phyloP scores from a whole-genome alignment of 1,140 invertebrate genomes.

The Magallana ariakensis region DNA sequence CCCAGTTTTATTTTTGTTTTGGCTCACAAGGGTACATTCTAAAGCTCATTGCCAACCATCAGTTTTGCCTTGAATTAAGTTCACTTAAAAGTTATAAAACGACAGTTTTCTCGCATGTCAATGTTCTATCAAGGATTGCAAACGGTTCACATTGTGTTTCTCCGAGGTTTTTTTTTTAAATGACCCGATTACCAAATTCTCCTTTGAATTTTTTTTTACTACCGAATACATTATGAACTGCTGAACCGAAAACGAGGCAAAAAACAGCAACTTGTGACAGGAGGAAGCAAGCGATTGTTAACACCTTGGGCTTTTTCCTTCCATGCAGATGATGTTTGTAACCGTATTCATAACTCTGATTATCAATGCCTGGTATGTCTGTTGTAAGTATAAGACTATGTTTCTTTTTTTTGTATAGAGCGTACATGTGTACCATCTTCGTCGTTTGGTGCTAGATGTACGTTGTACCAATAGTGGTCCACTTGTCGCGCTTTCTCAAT shows the following conservation, averaged over 20 bases:
- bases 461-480: no score
- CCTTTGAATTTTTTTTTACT: slow-evolving; percentile 32
- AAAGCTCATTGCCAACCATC: not conserved
- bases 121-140: not conserved
- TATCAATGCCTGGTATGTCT: not conserved
- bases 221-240: slow-evolving; percentile 31
- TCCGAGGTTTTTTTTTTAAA: slow-evolving; percentile 6
- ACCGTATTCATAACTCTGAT: not conserved
- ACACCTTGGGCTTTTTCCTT: not conserved
- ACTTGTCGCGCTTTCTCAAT: no score
- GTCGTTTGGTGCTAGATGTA: no score
- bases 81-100: not conserved
- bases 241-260: slow-evolving; percentile 34
- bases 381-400: not conserved
- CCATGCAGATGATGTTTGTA: not conserved
- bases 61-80: not conserved
- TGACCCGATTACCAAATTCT: slow-evolving; percentile 33
- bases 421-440: no score
- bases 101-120: not conserved
- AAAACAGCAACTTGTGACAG: slow-evolving; percentile 28
- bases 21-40: not conserved
- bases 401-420: no score
- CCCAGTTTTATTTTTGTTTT: not conserved
- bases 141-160: slow-evolving; percentile 1
- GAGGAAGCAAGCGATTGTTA: not conserved